phyloP scores from a whole-genome alignment of 2,797 vertebrate genomes.

The Etheostoma perlongum region DNA sequence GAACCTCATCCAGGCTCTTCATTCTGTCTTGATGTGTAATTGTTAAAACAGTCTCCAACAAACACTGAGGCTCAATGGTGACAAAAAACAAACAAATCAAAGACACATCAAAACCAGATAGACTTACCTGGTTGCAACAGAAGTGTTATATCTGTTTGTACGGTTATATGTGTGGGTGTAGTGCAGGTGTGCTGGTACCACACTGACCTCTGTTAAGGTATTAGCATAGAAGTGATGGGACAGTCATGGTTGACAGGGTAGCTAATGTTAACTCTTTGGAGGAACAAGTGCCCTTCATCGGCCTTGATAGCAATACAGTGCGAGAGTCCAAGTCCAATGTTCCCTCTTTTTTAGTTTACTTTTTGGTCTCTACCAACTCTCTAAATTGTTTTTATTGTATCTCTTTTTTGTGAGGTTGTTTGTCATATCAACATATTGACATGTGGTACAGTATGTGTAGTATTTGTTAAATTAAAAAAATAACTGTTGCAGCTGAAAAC shows the following conservation, averaged over 20 bases:
- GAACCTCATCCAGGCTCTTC: conserved; percentile 46
- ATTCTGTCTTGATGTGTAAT: conserved; percentile 52
- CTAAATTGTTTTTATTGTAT: no score
- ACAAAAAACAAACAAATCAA: neutral
- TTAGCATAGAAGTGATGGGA: conserved; percentile 49
- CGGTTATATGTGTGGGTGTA: neutral
- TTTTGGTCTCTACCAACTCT: no score
- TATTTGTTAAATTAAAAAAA: no score
- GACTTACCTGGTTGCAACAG: conserved; percentile 51
- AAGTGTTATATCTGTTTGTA: neutral
- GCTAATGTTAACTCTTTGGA: conserved; percentile 70
- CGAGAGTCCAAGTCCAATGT: neutral
- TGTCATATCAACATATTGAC: no score
- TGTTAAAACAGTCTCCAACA: conserved; percentile 9
- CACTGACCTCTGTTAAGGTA: conserved; percentile 53
- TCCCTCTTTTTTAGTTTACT: no score
- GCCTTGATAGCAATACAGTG: neutral
- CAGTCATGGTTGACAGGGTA: conserved; percentile 62
- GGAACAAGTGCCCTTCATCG: conserved; percentile 56
- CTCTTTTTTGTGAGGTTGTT: no score
- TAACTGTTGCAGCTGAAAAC: no score
- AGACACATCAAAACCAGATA: neutral
- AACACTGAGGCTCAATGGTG: neutral
- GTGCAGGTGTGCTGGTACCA: conserved; percentile 20
- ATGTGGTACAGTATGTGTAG: no score